Conservation (phyloP, 2,888 invertebrate genomes). For the Tetanocera ferruginea region DNA sequence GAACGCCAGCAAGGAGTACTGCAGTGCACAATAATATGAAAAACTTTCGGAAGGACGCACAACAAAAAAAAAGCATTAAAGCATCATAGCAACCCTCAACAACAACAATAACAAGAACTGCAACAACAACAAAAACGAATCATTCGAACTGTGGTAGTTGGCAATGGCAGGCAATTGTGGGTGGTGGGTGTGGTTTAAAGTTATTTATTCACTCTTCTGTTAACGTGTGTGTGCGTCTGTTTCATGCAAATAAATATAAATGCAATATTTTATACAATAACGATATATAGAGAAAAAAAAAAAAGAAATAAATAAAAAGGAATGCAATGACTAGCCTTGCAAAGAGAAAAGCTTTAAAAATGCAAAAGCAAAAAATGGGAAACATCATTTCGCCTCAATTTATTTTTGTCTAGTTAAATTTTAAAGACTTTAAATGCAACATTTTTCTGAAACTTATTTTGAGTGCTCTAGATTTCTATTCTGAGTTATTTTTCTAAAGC, state of each 20-base stretch:
- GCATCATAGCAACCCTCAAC: not conserved
- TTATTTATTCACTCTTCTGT: constrained; percentile 23
- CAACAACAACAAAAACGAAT: not conserved
- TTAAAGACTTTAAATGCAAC: too few relatives aligned
- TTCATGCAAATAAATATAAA: constrained; percentile 12
- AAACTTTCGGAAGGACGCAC: not conserved
- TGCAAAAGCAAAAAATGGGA: not conserved
- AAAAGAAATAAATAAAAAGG: not conserved
- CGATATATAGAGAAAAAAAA: not conserved
- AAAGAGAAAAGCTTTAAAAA: not conserved
- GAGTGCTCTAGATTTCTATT: too few relatives aligned
- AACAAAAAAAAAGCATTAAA: not conserved
- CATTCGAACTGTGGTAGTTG: too few relatives aligned
- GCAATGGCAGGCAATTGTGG: too few relatives aligned
- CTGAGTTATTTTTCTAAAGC: too few relatives aligned
- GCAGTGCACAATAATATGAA: not conserved
- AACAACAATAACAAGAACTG: not conserved
- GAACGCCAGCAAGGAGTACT: not conserved
- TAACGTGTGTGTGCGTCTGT: constrained; percentile 8
- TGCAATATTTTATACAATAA: constrained; percentile 11
- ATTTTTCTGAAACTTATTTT: too few relatives aligned
- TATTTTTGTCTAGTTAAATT: too few relatives aligned
- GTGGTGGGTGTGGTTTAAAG: not conserved
- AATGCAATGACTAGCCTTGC: not conserved
- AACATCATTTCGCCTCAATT: too few relatives aligned